Base-by-base conservation (phyloP, 1,140 invertebrate genomes). In the Platorchestia sp. region DNA sequence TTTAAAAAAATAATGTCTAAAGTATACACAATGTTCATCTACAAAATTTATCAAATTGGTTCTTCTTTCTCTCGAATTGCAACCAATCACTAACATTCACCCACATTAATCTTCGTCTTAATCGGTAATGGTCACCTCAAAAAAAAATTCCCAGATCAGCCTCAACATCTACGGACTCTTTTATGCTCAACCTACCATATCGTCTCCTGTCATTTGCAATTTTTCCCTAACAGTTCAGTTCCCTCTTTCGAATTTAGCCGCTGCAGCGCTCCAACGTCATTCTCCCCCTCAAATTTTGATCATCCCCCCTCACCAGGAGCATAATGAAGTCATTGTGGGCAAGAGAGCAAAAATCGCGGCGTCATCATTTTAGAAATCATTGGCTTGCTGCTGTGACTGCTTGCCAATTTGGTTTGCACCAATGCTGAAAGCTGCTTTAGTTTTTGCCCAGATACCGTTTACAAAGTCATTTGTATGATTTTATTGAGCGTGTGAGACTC, bases 281-380 rank as follows among this genome's bases (percentile, higher is more conserved):
- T 1, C 10, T 75, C 6, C 47, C 47, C 47, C 47, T 51, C 47
- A 51, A 51, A 51, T 51, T 51, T 51, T 19, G 47, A 51, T 51
- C 47, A 51, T 51, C 19, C 19, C 47, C 47, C 19, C 47, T 51
- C 47, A 6, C 47, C 47, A 51, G 7, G 47, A 51, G 47, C 47
- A 86, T 86, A 86, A 86, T 86, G 86, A 86, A 86, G 86, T n/a
- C 36, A 86, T 86, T 86, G 86, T 42, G 87, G 36, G n/a, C 41
- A 43, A 41, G 87, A 42, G 87, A 44, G 87, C 41, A 89, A 89
- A 27, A 42, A 89, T 7, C 36, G 87, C 87, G 0, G 43, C 7
- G 87, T 89, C 87, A 89, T 41, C 87, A 44, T 44, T 89, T 43
- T 75, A 75, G 36, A 75, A 75, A 75, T 75, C 59, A 75, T 75